Evolutionary conservation across 1,140 invertebrate genomes (phyloP), one percentile per base, ranked within the genome.

Genomic region (Drosophila serrata): DNA sequence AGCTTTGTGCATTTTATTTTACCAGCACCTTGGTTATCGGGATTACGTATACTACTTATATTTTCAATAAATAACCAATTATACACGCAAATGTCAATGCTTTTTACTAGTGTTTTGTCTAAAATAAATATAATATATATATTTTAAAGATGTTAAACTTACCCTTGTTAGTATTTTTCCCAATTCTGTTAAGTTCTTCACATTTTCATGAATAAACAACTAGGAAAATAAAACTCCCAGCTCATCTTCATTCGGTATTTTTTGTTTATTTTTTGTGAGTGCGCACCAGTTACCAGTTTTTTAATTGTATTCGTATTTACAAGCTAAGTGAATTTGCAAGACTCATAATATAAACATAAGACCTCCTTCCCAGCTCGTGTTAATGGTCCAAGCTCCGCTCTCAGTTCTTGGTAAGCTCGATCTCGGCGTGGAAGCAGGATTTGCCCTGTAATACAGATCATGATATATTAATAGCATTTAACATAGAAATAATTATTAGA

Each of bases 391-490:
- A 31, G 15, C 11, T 17, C 12, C 17, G 13, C 43, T 19, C 57
- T 24, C 82, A 91, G 53, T 74, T 85, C 64, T 92, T 92, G 42
- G 82, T 60, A 13, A 92, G 86, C 63, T 92, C 90, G 46, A 92
- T 69, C 53, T 92, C 91, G 42, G 90, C 75, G 57, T 91, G 79
- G 67, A 92, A 68, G 33, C 92, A 92, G n/a, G 92, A 91, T 55
- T 91, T 92, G 51, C 92, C 92, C 92, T 92, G 42, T 2, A 46
- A 59, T 27, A 33, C 27, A 37, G 0, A 57, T 6, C 29, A 11
- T n/a, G 45, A 19, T 43, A 4, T 87, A 24, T 5, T 48, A 46
- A 35, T 15, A 15, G 4, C n/a, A 40, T 7, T 22, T 22, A 6
- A 22, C 1, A 6, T 0, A 2, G 0, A 37, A 1, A 6, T 9